A percentile compares a stretch with the other conserved stretches of the same genome.
Conservation (phyloP, 2,797 vertebrate species). For the Pipistrellus nathusii region DNA sequence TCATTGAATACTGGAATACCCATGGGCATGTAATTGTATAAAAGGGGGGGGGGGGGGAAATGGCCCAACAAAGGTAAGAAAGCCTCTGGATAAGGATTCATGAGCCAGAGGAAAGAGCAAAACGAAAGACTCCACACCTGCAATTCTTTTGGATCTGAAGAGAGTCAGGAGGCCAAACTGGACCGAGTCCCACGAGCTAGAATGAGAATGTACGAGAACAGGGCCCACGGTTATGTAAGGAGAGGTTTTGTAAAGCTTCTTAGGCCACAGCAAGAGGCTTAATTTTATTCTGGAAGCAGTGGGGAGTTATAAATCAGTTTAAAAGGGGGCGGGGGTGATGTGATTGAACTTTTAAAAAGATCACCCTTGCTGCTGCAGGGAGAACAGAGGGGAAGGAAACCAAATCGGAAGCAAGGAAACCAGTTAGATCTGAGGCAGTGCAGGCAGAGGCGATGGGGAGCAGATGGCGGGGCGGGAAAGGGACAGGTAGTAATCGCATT, state of each 20-base stretch:
- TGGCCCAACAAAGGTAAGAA: neutral
- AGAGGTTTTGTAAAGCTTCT: conserved; percentile 25
- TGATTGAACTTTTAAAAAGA: conserved; percentile 44
- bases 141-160: neutral
- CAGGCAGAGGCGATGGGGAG: neutral
- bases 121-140: rapidly evolving
- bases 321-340: neutral
- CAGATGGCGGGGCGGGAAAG: neutral
- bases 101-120: neutral
- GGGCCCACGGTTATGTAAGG: neutral
- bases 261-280: neutral
- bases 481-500: neutral
- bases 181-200: neutral
- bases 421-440: neutral
- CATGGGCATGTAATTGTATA: neutral
- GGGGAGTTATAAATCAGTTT: conserved; percentile 4
- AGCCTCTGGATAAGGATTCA: neutral
- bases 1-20: neutral
- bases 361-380: neutral
- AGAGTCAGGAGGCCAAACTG: neutral
- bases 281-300: conserved; percentile 16
- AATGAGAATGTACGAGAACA: neutral
- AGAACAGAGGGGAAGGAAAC: neutral
- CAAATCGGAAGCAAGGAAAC: neutral
- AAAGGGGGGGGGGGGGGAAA: neutral